These are phyloP conservation scores for Campaea margaritaria DNA, from an alignment of 2,888 invertebrate species.

Conservation along the genomic window DNA sequence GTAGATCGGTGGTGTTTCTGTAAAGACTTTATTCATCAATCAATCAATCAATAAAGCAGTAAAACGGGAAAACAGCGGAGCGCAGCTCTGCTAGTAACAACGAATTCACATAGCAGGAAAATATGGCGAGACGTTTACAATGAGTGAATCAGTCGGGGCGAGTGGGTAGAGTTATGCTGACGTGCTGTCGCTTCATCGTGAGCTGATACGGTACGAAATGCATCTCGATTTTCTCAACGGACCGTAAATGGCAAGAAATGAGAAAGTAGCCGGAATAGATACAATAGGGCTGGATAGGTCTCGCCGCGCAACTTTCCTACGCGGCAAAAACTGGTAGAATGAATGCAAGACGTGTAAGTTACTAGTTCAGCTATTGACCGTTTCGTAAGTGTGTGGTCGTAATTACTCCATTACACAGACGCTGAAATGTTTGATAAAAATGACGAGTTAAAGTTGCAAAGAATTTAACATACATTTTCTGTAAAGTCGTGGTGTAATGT, in stretches of 20 bases:
- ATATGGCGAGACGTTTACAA: slow-evolving; percentile 20
- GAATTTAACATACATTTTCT: slow-evolving; percentile 45
- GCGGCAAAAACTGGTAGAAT: slow-evolving; percentile 73
- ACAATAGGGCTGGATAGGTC: slow-evolving; percentile 82
- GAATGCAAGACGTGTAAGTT: slow-evolving; percentile 61
- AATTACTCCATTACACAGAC: slow-evolving; percentile 70
- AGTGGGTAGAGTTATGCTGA: slow-evolving; percentile 54
- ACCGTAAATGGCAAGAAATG: slow-evolving; percentile 82
- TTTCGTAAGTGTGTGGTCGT: slow-evolving; percentile 69
- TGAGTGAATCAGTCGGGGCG: slow-evolving; percentile 47
- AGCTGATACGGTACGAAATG: slow-evolving; percentile 63
- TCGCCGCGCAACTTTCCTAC: slow-evolving; percentile 76
- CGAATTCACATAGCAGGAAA: slow-evolving; percentile 11
- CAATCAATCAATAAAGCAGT: too few relatives aligned
- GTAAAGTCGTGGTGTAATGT: slow-evolving; percentile 54
- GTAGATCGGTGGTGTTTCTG: too few relatives aligned
- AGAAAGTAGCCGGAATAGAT: slow-evolving; percentile 83
- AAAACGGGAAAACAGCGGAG: too few relatives aligned
- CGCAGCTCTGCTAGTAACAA: neutral
- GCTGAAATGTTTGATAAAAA: slow-evolving; percentile 56
- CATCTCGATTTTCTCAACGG: slow-evolving; percentile 79
- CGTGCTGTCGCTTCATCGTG: slow-evolving; percentile 62
- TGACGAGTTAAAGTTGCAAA: slow-evolving; percentile 46
- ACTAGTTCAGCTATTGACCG: slow-evolving; percentile 60
- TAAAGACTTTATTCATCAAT: too few relatives aligned